Evolutionary conservation across 1,140 invertebrate genomes (phyloP).

Genomic region (Cydia fagiglandana): DNA sequence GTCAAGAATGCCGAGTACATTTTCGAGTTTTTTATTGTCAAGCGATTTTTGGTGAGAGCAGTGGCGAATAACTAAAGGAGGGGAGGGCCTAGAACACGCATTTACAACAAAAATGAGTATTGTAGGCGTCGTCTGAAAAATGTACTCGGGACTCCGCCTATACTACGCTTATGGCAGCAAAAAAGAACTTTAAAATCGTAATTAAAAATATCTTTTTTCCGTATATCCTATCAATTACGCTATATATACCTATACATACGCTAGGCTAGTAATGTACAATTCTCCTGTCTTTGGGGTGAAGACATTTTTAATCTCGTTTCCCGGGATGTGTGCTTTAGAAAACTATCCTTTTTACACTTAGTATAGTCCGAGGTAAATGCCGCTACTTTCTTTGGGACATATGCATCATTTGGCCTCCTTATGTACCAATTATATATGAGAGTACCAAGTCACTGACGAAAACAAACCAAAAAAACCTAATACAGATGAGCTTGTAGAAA

Average conservation of each 20-base stretch:
- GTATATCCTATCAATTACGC: constrained; percentile 52
- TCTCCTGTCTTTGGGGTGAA: constrained; percentile 52
- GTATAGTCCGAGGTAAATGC: constrained; percentile 3
- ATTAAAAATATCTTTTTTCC: constrained; percentile 76
- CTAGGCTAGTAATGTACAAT: constrained; percentile 68
- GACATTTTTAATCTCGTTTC: constrained; percentile 37
- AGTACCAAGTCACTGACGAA: constrained; percentile 4
- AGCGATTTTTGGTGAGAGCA: constrained; percentile 29
- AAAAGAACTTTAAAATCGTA: constrained; percentile 65
- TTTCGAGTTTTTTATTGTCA: constrained; percentile 30
- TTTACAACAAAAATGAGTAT: constrained; percentile 4
- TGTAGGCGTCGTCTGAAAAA: constrained; percentile 37
- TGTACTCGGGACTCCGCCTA: constrained; percentile 53
- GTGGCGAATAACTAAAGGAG: constrained; percentile 1
- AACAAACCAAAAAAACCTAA: constrained; percentile 1
- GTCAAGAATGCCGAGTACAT: constrained; percentile 9
- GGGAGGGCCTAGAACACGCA: constrained; percentile 24
- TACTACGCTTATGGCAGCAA: constrained; percentile 70
- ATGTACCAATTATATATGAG: background rate
- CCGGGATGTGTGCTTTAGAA: constrained; percentile 34
- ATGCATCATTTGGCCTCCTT: constrained; percentile 19
- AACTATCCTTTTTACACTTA: constrained; percentile 35
- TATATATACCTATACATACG: constrained; percentile 58
- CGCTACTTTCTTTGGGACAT: constrained; percentile 28
- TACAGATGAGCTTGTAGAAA: background rate